A percentile compares a stretch with the other conserved stretches of the same genome.
phyloP scores from a whole-genome alignment of 1,140 invertebrate species.

The Phenacoccus solenopsis region DNA sequence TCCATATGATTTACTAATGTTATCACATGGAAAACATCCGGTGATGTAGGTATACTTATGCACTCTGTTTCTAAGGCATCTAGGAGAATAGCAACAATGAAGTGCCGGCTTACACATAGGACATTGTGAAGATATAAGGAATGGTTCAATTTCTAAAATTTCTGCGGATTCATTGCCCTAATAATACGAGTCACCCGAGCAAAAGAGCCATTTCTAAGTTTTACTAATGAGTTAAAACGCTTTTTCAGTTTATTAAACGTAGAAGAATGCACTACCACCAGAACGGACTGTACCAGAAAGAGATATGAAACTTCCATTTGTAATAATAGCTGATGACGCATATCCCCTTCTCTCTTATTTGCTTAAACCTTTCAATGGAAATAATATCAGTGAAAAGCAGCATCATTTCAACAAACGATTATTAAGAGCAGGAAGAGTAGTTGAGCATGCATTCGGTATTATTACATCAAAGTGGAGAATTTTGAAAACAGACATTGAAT shows the following conservation, averaged over 20 bases:
- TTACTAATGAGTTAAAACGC: too few species aligned
- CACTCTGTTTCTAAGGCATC: too few species aligned
- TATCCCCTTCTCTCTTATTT: conserved; percentile 9
- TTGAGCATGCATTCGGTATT: conserved; percentile 26
- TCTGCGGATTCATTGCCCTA: too few species aligned
- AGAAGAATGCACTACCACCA: background rate
- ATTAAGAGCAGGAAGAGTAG: conserved; percentile 22
- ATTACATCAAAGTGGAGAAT: conserved; percentile 12
- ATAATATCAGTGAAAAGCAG: conserved; percentile 27
- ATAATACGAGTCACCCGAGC: too few species aligned
- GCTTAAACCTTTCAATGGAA: conserved; percentile 33
- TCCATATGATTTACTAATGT: too few species aligned
- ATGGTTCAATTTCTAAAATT: too few species aligned
- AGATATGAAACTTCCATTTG: conserved; percentile 5
- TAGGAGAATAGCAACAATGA: too few species aligned
- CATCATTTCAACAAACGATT: conserved; percentile 32
- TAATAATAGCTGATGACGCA: conserved; percentile 11
- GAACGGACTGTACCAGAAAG: background rate
- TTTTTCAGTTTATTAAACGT: background rate
- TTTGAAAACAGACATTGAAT: conserved; percentile 9
- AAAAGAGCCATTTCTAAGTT: too few species aligned
- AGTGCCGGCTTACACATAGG: too few species aligned
- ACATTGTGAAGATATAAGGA: too few species aligned
- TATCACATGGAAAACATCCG: too few species aligned
- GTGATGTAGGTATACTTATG: too few species aligned